phyloP scores from a whole-genome alignment of 2,797 vertebrate genomes.

The Megalops cyprinoides region DNA sequence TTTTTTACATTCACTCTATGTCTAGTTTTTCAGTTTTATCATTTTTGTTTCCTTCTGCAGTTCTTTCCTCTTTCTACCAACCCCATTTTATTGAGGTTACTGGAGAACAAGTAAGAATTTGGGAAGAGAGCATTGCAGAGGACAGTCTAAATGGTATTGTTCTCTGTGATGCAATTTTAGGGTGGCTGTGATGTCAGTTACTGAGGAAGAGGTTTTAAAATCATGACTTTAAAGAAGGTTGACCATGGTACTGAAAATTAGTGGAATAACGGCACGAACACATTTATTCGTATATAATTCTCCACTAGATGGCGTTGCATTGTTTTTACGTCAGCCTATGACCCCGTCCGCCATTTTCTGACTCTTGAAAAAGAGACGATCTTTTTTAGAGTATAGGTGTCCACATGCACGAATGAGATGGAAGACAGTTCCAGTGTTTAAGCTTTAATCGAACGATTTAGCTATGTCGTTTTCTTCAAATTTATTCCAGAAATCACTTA shows the following conservation, averaged over 20 bases:
- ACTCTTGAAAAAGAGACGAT: constrained; percentile 31
- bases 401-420: constrained; percentile 46
- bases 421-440: constrained; percentile 23
- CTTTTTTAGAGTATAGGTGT: constrained; percentile 45
- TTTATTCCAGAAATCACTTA: neutral
- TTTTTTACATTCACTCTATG: neutral
- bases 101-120: constrained; percentile 19
- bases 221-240: constrained; percentile 36
- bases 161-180: constrained; percentile 25
- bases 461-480: constrained; percentile 3
- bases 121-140: neutral
- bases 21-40: constrained; percentile 21
- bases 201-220: constrained; percentile 15
- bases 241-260: constrained; percentile 15
- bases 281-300: neutral
- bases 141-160: constrained; percentile 30
- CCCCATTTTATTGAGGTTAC: constrained; percentile 31
- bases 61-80: constrained; percentile 10
- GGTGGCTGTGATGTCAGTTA: constrained; percentile 29
- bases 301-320: constrained; percentile 58
- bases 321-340: constrained; percentile 35
- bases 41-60: constrained; percentile 20
- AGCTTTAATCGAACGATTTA: neutral
- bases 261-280: constrained; percentile 27
- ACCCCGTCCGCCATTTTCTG: constrained; percentile 62